Base-by-base conservation (phyloP, 2,888 invertebrate species). In the Sceliomorpha sp. region DNA sequence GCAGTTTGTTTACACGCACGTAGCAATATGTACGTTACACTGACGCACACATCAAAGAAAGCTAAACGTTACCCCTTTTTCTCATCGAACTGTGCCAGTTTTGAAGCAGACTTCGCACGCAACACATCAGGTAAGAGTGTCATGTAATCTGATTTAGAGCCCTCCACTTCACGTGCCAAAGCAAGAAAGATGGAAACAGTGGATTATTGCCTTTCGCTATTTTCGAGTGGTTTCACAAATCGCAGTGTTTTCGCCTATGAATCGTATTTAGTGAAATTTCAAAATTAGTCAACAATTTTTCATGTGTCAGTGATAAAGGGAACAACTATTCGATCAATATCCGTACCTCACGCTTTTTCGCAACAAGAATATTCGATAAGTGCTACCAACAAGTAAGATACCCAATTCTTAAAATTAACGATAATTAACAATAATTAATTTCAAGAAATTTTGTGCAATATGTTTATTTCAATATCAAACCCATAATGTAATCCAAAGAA, bases 31-130 rank as follows among this genome's bases (percentile, higher is more conserved):
- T 20, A 26, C 14, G 29, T 12, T 44, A 44, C 31, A 15, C 44
- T 29, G 14, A 34, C 53, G 50, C 62, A 24, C 50, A 31, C 58
- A 70, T 59, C 66, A 70, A 60, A 64, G 51, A 45, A 62, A 47
- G 68, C 42, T 31, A 66, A 72, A 67, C 51, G 55, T 53, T 73
- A 77, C 74, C 79, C 78, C 75, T 73, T 67, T 44, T 50, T 51
- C 50, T 53, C 53, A 47, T 42, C 70, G 73, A 77, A 75, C 81
- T 84, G 77, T 80, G 81, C 75, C 85, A 88, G 88, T 88, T 85
- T 82, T 80, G 75, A 81, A 79, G 76, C 79, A 82, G 85, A 85
- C 85, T 79, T 84, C 80, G 79, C 78, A 77, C 83, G 84, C 78
- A 75, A 72, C 83, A 76, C 84, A 80, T 85, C 78, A 77, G 80